Evolutionary conservation across 2,888 invertebrate genomes (phyloP), one percentile per base, ranked within the genome.

Genomic region (Trimorus sp.): DNA sequence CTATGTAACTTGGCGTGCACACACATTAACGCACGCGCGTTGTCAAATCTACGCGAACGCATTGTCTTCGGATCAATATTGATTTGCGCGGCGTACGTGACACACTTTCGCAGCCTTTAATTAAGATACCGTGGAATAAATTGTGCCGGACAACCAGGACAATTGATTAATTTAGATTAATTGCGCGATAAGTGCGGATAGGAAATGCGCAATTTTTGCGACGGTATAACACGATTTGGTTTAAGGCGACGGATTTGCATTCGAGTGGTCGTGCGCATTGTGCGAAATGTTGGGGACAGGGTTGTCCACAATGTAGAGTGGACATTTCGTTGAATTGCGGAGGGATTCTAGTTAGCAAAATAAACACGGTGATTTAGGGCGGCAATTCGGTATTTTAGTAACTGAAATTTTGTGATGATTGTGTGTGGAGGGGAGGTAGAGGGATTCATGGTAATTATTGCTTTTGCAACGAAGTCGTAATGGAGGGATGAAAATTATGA

Each of bases 381-480:
- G 26, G 45, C 37, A 42, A 63, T 45, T 48, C 9, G 16, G 14
- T 42, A 40, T 58, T 62, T 73, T 60, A 42, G 36, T 38, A 48
- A 7, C 36, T 59, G 51, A 49, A 59, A 59, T 14, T 45, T 37
- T 63, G 45, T 48, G 56, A 73, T 16, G 45, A 71, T 58, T 63
- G 63, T 56, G 48, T 49, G 49, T 40, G 42, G 62, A 62, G 68
- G 49, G 48, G 38, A 42, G 9, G 49, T 58, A 62, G 45, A 51
- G 59, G 59, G 49, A 77, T 65, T 51, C 15, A 82, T 82, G 83
- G 84, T 86, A 87, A 87, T 87, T 45, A 62, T 87, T 45, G 54
- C 12, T 62, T 36, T 36, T 12, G 40, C 15, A 56, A n/a, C n/a
- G 26, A 63, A 73, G 68, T 76, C 70, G 58, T 45, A 53, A 56